Base-by-base conservation (phyloP, 2,888 invertebrate species). In the Ferrisia virgata region DNA sequence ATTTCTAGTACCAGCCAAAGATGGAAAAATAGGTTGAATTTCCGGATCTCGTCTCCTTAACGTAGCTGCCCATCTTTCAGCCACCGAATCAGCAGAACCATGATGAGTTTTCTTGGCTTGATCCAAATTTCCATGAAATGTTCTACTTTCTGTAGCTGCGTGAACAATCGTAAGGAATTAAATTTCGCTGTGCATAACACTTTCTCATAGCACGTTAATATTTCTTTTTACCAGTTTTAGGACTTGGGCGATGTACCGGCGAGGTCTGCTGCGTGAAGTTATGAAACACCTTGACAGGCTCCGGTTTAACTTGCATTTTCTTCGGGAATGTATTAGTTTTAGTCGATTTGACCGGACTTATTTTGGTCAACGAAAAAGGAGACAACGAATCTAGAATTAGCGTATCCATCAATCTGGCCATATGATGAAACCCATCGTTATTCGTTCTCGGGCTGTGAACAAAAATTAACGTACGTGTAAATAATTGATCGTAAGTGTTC, bases 391-490 rank as follows among this genome's bases (percentile, higher is more conserved):
- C 93, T 85, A 91, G 89, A 88, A 93, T 92, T 88, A 93, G 90
- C 1, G 93, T 92, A 87, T 93, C 93, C 93, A 93, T 93, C 93
- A 93, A 93, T 81, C 92, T 90, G 80, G 93, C 93, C 91, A 93
- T 92, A 87, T 93, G 93, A 87, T 93, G 92, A 86, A 93, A 91
- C 69, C 89, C 90, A 85, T 86, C 86, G 15, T 91, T 90, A 82
- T 91, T 89, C 78, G 91, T 90, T 79, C 89, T 87, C 47, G 92
- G 91, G 87, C 92, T 92, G 88, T 0, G 86, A 86, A 82, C 79
- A 39, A n/a, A 25, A 58, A 53, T 58, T 22, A 2, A 79, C 47
- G 1, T 40, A 33, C 13, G 5, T 28, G 3, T 72, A 9, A 28
- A n/a, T 33, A 6, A 31, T n/a, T 31, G 8, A 11, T 28, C 18